Percentiles rank a stretch among this genome's conserved stretches.
Conservation (phyloP, 2,113 vertebrate genomes). For the Copsychus sechellarum region DNA sequence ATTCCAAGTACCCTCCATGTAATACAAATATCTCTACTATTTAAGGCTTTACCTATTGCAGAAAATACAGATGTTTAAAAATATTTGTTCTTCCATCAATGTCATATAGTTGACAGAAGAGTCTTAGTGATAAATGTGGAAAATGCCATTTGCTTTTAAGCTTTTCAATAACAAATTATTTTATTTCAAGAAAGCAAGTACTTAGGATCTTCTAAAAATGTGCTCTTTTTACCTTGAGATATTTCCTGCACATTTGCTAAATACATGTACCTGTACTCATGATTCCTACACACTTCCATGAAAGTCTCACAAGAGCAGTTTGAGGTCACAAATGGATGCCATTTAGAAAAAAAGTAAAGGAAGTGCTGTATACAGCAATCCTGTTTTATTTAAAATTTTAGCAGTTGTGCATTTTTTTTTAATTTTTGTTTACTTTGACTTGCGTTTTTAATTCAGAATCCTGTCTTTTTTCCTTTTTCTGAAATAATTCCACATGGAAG, state of each 20-base stretch:
- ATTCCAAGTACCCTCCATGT: neutral
- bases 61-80: neutral
- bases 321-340: neutral
- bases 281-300: neutral
- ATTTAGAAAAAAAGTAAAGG: neutral
- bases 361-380: neutral
- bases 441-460: neutral
- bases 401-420: rapidly evolving
- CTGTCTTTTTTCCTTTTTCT: neutral
- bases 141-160: neutral
- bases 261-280: neutral
- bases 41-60: neutral
- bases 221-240: neutral
- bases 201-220: neutral
- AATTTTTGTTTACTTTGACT: neutral
- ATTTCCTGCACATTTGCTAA: neutral
- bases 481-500: neutral
- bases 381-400: neutral
- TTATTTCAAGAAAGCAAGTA: neutral
- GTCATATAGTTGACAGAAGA: neutral
- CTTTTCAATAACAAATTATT: neutral
- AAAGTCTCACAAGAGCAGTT: neutral
- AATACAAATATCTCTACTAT: neutral
- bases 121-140: neutral
- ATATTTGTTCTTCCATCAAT: neutral